Conservation (phyloP, 2,113 vertebrate species). For the Corythornis vintsioides region DNA sequence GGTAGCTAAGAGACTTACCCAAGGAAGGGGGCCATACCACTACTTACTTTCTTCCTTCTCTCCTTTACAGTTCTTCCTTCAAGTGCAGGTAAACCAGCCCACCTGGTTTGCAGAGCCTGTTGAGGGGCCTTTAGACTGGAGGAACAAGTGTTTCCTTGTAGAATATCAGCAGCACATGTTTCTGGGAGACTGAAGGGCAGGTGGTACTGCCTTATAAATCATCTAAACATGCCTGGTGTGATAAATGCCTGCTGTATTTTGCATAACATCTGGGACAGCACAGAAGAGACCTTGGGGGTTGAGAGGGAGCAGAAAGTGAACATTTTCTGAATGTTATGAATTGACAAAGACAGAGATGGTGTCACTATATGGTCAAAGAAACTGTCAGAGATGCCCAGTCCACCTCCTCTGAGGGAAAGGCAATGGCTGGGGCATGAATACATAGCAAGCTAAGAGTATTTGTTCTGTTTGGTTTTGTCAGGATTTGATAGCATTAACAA, state of each 20-base stretch:
- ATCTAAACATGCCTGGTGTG: slow-evolving; percentile 54
- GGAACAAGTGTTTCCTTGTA: slow-evolving; percentile 13
- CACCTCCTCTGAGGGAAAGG: background rate
- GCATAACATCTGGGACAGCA: slow-evolving; percentile 65
- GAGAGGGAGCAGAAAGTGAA: slow-evolving; percentile 27
- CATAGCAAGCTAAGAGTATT: background rate
- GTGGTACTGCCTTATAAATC: slow-evolving; percentile 63
- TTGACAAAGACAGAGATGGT: slow-evolving; percentile 42
- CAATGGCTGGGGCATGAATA: background rate
- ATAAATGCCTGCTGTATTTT: slow-evolving; percentile 64
- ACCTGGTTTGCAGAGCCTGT: background rate
- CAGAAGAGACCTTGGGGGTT: slow-evolving; percentile 17
- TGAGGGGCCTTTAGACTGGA: background rate
- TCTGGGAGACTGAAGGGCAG: slow-evolving; percentile 60
- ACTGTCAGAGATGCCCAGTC: background rate
- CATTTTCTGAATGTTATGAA: background rate
- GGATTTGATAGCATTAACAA: background rate
- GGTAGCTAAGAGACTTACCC: background rate
- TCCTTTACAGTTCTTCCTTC: background rate
- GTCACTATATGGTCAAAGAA: slow-evolving; percentile 51
- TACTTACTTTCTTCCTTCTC: background rate
- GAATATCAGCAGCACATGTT: slow-evolving; percentile 38
- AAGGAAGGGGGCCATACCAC: background rate
- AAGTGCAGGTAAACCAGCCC: background rate
- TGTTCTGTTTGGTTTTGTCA: background rate